A percentile compares a stretch with the other conserved stretches of the same genome.
Conservation (phyloP, 2,797 vertebrate genomes). For the Echiichthys vipera region DNA sequence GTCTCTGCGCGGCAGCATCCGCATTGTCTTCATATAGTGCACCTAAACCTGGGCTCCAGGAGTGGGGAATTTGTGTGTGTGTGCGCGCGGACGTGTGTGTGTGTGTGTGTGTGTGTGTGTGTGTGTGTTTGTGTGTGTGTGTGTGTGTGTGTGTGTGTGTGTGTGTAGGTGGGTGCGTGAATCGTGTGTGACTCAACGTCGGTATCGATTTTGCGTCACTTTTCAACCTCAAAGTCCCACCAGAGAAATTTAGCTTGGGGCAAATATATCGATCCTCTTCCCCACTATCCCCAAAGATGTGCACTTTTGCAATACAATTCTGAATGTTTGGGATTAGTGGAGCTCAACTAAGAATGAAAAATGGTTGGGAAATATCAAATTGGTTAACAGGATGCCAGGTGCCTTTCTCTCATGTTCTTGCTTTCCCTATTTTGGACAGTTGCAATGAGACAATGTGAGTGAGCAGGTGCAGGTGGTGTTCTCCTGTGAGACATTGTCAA, state of each 20-base stretch:
- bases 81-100: neutral
- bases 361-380: neutral
- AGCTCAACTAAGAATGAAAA: constrained; percentile 4
- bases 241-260: constrained; percentile 61
- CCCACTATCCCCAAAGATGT: neutral
- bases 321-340: constrained; percentile 17
- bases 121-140: neutral
- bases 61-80: neutral
- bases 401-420: neutral
- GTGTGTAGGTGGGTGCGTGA: too few relatives aligned
- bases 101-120: constrained; percentile 11
- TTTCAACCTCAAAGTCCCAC: constrained; percentile 65
- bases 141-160: neutral
- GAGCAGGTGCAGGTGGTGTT: neutral
- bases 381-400: neutral
- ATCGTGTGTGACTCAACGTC: constrained; percentile 54
- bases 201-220: constrained; percentile 74
- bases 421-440: neutral
- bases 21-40: constrained; percentile 48
- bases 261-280: constrained; percentile 35
- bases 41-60: constrained; percentile 20
- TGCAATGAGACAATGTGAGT: neutral
- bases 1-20: constrained; percentile 36
- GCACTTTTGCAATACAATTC: constrained; percentile 5
- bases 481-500: constrained; percentile 7